Percentiles rank a stretch among this genome's conserved stretches.
These are phyloP conservation scores for Sinopyrophorus schimmeli DNA, from an alignment of 2,888 invertebrate genomes.

Conservation along the genomic window DNA sequence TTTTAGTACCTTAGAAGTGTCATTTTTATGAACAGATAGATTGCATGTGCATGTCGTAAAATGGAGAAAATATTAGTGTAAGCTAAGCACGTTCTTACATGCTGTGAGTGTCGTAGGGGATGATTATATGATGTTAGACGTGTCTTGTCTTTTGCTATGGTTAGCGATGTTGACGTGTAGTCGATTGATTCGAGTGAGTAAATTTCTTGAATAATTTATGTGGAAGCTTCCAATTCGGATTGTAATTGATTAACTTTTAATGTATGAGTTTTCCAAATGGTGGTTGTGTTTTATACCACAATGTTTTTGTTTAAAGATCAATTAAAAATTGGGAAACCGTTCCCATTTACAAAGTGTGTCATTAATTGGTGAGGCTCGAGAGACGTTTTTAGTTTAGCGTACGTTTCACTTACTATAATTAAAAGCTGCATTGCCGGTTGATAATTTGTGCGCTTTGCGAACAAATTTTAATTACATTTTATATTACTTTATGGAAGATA, in stretches of 20 bases:
- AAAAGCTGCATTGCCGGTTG: conserved; percentile 7
- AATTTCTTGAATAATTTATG: conserved; percentile 23
- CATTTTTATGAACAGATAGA: conserved; percentile 21
- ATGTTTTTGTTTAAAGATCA: too few relatives aligned
- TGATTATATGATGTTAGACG: conserved; percentile 23
- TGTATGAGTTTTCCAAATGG: too few relatives aligned
- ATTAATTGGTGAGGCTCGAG: conserved; percentile 1
- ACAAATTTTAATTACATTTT: conserved; percentile 9
- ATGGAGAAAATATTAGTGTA: conserved; percentile 19
- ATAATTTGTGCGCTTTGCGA: neutral
- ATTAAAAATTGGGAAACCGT: too few relatives aligned
- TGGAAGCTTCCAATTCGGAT: conserved; percentile 11
- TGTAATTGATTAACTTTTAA: conserved; percentile 18
- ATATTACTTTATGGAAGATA: conserved; percentile 7
- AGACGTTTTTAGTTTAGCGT: conserved; percentile 7
- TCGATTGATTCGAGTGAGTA: conserved; percentile 23
- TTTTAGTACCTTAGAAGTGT: conserved; percentile 6
- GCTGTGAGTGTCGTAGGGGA: conserved; percentile 16
- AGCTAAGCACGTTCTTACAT: conserved; percentile 18
- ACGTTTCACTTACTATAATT: conserved; percentile 11
- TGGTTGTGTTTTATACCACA: too few relatives aligned
- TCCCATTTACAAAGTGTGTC: neutral
- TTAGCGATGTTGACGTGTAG: conserved; percentile 16
- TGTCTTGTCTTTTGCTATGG: conserved; percentile 19
- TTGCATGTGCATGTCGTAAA: conserved; percentile 19